Base-by-base conservation (phyloP, 2,888 invertebrate genomes). In the Teleogryllus oceanicus region DNA sequence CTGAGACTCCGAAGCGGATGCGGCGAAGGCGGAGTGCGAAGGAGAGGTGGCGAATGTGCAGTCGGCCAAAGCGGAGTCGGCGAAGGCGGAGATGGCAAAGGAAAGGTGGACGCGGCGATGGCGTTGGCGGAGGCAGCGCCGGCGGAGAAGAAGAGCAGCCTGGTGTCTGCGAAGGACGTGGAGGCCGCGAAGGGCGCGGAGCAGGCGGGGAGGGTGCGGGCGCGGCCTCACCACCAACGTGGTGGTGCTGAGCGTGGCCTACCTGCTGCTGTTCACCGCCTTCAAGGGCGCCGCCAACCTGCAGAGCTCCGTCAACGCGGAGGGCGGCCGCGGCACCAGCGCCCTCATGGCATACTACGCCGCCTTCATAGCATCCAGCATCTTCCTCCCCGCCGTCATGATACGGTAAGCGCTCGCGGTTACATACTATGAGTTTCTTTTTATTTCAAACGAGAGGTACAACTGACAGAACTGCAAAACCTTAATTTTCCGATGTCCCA, bases 231-330 rank as follows among this genome's bases (percentile, higher is more conserved):
- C 94, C 85, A 93, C 93, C 84, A 97, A 97, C 86, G 92, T 97
- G 76, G 87, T 95, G 82, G 90, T 96, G 74, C 91, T 97, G 78
- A 95, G 96, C 2, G 88, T 95, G 81, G 96, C 96, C 0, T 97
- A 97, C 87, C 94, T 97, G 92, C 91, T 97, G 84, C 94, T 96
- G 83, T 96, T 98, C 88, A 97, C 96, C 1, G 96, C 97, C 8
- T 98, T 96, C 87, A 95, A 94, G 87, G 94, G 94, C 5, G 92
- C 94, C 2, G 93, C 94, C 79, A 94, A 94, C 87, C 89, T 94
- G 75, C 94, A 94, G 87, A 96, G 95, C 85, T 95, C 95, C 0
- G 91, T 96, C 80, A 96, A 96, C 87, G 92, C 92, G 20, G 93
- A 94, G 84, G 92, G 91, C 2, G 94, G 95, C 0, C 89, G 96